phyloP scores from a whole-genome alignment of 2,888 invertebrate species.

The Drosophila pseudotalamancana region DNA sequence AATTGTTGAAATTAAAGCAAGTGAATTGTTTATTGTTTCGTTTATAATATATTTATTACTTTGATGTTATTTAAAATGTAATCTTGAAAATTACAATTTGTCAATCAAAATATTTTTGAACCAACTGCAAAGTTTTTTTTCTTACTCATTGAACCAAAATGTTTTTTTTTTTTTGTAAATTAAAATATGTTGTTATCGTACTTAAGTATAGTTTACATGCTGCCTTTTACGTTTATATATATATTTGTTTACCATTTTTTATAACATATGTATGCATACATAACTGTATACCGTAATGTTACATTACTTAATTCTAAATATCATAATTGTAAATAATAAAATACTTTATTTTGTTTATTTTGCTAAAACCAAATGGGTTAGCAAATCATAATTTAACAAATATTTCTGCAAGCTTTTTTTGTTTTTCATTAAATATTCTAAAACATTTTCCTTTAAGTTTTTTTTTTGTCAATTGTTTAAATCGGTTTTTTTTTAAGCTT shows the following conservation, averaged over 20 bases:
- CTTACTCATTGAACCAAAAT: too few relatives aligned
- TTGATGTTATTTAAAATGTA: constrained; percentile 15
- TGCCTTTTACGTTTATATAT: constrained; percentile 17
- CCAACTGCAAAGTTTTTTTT: constrained; percentile 7
- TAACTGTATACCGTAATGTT: constrained; percentile 61
- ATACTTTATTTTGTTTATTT: constrained; percentile 12
- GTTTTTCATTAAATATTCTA: constrained; percentile 41
- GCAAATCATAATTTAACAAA: constrained; percentile 46
- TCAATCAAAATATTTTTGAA: constrained; percentile 12
- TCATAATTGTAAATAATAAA: constrained; percentile 43
- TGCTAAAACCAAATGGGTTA: constrained; percentile 49
- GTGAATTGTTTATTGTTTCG: constrained; percentile 39
- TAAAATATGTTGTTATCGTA: constrained; percentile 40
- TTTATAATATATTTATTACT: constrained; percentile 16
- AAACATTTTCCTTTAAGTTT: constrained; percentile 36
- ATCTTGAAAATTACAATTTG: constrained; percentile 24
- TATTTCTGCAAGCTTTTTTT: constrained; percentile 32
- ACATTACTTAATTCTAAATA: constrained; percentile 59
- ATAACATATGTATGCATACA: constrained; percentile 52
- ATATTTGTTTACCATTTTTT: constrained; percentile 50
- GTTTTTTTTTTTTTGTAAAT: constrained; percentile 37
- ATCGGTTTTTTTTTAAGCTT: constrained; percentile 14
- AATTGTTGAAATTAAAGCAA: constrained; percentile 40
- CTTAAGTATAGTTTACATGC: constrained; percentile 57
- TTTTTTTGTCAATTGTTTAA: constrained; percentile 6